Evolutionary conservation across 23 tunicate species (phyloP), one percentile per base, ranked within the genome.

Genomic region (Corella eumyota): DNA sequence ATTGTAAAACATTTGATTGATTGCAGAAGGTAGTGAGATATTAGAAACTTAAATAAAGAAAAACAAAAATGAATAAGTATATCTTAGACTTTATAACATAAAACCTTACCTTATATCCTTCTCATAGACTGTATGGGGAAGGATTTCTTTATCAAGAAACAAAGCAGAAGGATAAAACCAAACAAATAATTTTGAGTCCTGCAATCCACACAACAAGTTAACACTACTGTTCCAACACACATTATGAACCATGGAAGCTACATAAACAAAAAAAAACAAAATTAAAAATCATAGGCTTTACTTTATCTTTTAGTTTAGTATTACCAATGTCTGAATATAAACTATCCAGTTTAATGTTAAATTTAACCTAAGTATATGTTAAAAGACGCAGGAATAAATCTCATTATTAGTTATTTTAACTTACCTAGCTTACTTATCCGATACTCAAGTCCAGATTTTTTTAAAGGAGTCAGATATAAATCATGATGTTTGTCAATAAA

Each of bases 401-500:
- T n/a, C n/a, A n/a, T n/a, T n/a, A n/a, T n/a, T n/a, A n/a, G n/a
- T n/a, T n/a, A n/a, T n/a, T n/a, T n/a, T n/a, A 25, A 51, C 57
- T 51, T 19, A 51, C 57, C 57, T 3, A 84, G 71, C 65, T 84
- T 84, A 6, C 60, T 46, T 21, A 73, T 50, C 22, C 66, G 61
- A 55, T 66, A 68, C 36, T 49, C 36, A 72, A 69, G 30, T 31
- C 69, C 75, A 0, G 64, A 31, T 29, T 62, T 62, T 13, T 37
- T 54, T 9, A 88, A 73, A 25, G 72, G 67, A 5, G 73, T 64
- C 38, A 88, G 72, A 35, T 78, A 88, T 2, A 88, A 51, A 55
- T 88, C 96, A 32, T 72, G 76, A 56, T 88, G 78, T 57, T 88
- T 88, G 70, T 88, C 96, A 45, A 88, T 69, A 2, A 88, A 25